phyloP scores from a whole-genome alignment of 2,797 vertebrate species.

The Varecia variegata region DNA sequence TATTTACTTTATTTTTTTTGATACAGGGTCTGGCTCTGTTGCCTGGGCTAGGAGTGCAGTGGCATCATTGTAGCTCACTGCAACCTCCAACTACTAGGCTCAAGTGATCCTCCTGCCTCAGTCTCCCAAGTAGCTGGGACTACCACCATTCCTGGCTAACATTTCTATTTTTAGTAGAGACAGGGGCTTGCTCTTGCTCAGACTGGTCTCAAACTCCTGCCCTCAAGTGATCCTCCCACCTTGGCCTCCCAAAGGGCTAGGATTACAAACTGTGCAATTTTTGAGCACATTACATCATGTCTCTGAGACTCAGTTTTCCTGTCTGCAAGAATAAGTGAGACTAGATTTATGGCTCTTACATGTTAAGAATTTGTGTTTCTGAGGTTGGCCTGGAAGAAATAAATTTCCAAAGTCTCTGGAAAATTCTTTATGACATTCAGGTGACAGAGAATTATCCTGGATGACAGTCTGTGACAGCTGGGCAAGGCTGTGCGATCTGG shows the following conservation, averaged over 20 bases:
- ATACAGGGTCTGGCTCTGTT: too few species aligned
- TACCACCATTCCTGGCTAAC: too few species aligned
- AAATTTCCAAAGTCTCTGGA: constrained; percentile 20
- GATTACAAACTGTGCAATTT: constrained; percentile 20
- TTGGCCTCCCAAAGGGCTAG: too few species aligned
- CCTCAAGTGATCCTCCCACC: too few species aligned
- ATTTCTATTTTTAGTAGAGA: too few species aligned
- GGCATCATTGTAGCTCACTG: too few species aligned
- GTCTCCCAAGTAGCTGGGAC: too few species aligned
- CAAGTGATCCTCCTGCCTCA: too few species aligned
- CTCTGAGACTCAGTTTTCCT: constrained; percentile 53
- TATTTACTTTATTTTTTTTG: neutral
- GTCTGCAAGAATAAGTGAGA: neutral
- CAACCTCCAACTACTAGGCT: too few species aligned
- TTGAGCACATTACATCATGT: neutral
- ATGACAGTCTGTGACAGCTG: constrained; percentile 49
- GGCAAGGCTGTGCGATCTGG: neutral
- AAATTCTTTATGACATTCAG: constrained; percentile 50
- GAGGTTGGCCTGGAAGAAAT: constrained; percentile 33
- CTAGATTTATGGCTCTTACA: neutral
- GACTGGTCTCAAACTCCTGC: too few species aligned
- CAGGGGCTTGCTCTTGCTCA: too few species aligned
- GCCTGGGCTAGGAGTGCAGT: too few species aligned
- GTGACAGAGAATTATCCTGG: constrained; percentile 1
- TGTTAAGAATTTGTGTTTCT: constrained; percentile 7